Base-by-base conservation (phyloP, 2,113 vertebrate species). In the Melospiza melodia region DNA sequence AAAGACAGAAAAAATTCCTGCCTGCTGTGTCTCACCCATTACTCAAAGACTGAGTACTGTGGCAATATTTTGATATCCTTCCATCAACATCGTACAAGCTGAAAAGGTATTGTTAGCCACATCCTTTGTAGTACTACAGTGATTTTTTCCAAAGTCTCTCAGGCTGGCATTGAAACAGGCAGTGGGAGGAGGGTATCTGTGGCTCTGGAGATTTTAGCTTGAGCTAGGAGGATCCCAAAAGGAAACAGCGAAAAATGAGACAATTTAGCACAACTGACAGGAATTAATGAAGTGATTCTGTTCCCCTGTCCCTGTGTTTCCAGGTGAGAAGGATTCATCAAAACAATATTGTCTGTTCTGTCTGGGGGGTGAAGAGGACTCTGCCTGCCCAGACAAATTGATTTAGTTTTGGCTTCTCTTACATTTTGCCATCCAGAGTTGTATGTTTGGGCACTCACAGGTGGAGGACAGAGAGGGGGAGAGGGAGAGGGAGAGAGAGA, bases 261-360 rank as follows among this genome's bases (percentile, higher is more conserved):
- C 92, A 66, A 83, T 83, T 93, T 76, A 90, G 75, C 51, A 93
- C 85, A 93, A 85, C 55, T 88, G 85, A 77, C 72, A 80, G 59
- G 67, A 93, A 88, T 92, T 92, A 92, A 90, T 95, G 71, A 80
- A 83, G 51, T 76, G 33, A 58, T 90, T 86, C 76, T 88, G 43
- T 88, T 88, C 33, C 59, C 13, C 31, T 73, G 25, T 85, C 54
- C 59, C 62, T 44, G 23, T 58, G n/a, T 77, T 96, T 86, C 65
- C 48, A 84, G 35, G 49, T 73, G 48, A 63, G 77, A 83, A 89
- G 24, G 20, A 46, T 86, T 85, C 54, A 90, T 72, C 67, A 83
- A 90, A 95, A 58, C 37, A 44, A 3, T 72, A 62, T 27, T 83
- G 52, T 90, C 66, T 90, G 41, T 69, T 88, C 51, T 76, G 43